Evolutionary conservation across 1,140 invertebrate species (phyloP).

Genomic region (Trichonephila inaurata): DNA sequence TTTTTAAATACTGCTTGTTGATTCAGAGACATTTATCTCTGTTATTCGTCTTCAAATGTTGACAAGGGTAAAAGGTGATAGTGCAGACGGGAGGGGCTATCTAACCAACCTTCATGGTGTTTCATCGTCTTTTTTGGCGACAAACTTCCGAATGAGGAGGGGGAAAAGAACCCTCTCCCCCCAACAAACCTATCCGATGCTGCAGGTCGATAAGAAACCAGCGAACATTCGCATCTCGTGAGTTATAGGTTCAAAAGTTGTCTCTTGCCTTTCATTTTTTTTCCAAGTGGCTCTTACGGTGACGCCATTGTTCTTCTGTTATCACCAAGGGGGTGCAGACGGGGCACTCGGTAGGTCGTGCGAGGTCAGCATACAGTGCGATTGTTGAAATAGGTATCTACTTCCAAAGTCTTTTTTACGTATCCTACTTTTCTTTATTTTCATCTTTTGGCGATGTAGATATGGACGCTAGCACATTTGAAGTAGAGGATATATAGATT

Average conservation of each 20-base stretch:
- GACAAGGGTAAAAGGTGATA: constrained; percentile 14
- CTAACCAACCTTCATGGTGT: background rate
- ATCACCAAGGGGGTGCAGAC: constrained; percentile 66
- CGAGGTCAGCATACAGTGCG: background rate
- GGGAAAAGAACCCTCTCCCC: background rate
- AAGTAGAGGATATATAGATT: background rate
- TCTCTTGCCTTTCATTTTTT: constrained; percentile 29
- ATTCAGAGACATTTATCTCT: constrained; percentile 37
- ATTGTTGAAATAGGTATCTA: constrained; percentile 16
- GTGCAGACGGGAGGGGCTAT: background rate
- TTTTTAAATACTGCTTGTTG: background rate
- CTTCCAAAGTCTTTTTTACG: background rate
- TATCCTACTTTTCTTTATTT: background rate
- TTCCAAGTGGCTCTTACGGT: constrained; percentile 24
- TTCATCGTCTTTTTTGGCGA: constrained; percentile 39
- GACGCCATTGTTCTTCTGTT: constrained; percentile 64
- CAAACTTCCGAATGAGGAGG: background rate
- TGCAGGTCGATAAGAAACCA: background rate
- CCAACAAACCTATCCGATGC: constrained; percentile 15
- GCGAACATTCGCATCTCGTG: background rate
- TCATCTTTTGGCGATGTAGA: background rate
- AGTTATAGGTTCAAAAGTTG: constrained; percentile 10
- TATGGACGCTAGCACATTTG: background rate
- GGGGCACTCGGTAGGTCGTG: background rate
- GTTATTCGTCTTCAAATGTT: background rate